Base-by-base conservation (phyloP, 2,888 invertebrate genomes). In the Noctua janthina region DNA sequence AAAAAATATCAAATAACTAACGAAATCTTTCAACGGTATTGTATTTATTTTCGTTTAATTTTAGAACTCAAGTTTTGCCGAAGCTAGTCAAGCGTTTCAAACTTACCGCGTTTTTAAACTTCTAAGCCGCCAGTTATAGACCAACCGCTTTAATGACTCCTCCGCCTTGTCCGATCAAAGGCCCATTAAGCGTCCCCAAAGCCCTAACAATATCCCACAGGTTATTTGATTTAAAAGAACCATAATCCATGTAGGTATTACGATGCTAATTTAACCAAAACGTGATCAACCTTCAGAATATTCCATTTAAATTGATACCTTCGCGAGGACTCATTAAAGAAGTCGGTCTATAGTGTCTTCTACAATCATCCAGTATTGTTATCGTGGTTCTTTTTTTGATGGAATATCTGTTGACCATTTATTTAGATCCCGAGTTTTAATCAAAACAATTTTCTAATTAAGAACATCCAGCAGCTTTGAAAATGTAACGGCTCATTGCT, bases 1-100 rank as follows among this genome's bases (percentile, higher is more conserved):
- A 43, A 43, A 29, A 51, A 54, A 56, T 20, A 39, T 78, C 17
- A 78, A 46, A 39, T 23, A 35, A 56, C 56, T 20, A 78, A 56
- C n/a, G 35, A 67, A 68, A 11, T 49, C 5, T n/a, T 56, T 15
- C 20, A 59, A 49, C 49, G 23, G 6, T 51, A 49, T 64, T 15
- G 23, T 17, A 4, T 29, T 29, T 51, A 51, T 79, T 62, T 62
- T 62, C 51, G 51, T 70, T 39, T 35, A 46, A n/a, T 29, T 56
- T 78, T 46, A 56, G 0, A 20, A 35, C n/a, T 8, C 13, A 5
- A n/a, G 15, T 56, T 78, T 78, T 35, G 35, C 43, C 7, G 6
- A 56, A 39, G 7, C 10, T 15, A n/a, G 15, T 67, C 39, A 67
- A 67, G 20, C 20, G 49, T 56, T 51, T 29, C 11, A 49, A 29